These are phyloP conservation scores for Enchytraeus crypticus DNA, from an alignment of 2,888 invertebrate species.

Conservation along the genomic window DNA sequence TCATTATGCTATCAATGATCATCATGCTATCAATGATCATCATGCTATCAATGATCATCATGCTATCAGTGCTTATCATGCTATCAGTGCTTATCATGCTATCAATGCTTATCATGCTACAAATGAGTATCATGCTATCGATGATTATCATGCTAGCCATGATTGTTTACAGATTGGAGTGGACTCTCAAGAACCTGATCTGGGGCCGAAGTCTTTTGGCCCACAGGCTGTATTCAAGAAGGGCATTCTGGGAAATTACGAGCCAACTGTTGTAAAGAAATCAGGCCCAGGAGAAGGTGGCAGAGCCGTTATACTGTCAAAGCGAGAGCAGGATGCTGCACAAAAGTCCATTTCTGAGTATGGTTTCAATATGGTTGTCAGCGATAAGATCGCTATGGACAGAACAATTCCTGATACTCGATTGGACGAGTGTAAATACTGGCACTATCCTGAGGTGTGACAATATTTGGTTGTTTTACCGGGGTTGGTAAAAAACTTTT, in stretches of 20 bases:
- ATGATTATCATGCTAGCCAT: too few relatives aligned
- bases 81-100: too few relatives aligned
- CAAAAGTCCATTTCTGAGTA: conserved; percentile 83
- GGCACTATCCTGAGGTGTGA: conserved; percentile 58
- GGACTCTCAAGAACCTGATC: conserved; percentile 5
- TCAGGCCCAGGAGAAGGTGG: conserved; percentile 60
- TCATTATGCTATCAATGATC: too few relatives aligned
- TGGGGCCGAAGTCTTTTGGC: conserved; percentile 23
- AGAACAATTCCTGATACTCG: conserved; percentile 82
- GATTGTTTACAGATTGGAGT: neutral
- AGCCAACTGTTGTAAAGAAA: conserved; percentile 54
- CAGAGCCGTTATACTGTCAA: conserved; percentile 64
- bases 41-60: too few relatives aligned
- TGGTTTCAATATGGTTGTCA: conserved; percentile 95
- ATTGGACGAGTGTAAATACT: conserved; percentile 79
- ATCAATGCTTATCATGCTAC: too few relatives aligned
- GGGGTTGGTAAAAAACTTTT: too few relatives aligned
- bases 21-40: too few relatives aligned
- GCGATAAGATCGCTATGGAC: conserved; percentile 88
- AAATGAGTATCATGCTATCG: too few relatives aligned
- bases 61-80: too few relatives aligned
- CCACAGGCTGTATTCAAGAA: conserved; percentile 40
- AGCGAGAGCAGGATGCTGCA: conserved; percentile 73
- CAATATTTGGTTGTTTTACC: neutral
- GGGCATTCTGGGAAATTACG: conserved; percentile 63